Conservation (phyloP, 2,113 vertebrate genomes). For the Sapajus apella region DNA sequence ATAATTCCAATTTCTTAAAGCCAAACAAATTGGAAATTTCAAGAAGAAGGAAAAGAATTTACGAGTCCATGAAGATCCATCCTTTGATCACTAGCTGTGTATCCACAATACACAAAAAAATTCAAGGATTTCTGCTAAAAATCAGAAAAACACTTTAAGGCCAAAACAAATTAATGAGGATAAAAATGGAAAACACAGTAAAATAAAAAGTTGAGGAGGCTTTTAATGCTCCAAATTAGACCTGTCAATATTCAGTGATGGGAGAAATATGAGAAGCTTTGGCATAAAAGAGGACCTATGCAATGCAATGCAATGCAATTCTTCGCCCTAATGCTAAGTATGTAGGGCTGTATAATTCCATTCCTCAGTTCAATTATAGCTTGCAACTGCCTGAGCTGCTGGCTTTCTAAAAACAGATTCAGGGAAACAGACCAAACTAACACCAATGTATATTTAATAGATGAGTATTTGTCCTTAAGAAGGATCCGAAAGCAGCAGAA, state of each 20-base stretch:
- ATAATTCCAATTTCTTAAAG: constrained; percentile 74
- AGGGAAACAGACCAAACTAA: constrained; percentile 51
- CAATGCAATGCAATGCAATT: background rate
- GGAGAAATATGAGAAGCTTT: background rate
- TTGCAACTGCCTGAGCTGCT: background rate
- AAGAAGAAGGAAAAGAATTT: constrained; percentile 79
- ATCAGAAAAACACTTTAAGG: constrained; percentile 44
- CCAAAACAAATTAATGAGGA: constrained; percentile 43
- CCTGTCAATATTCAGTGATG: background rate
- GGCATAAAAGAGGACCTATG: too few species aligned
- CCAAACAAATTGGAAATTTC: constrained; percentile 78
- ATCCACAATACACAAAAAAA: background rate
- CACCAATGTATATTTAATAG: constrained; percentile 34
- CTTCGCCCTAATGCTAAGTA: background rate
- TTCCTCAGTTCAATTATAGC: background rate
- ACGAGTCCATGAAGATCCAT: constrained; percentile 76
- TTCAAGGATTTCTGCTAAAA: constrained; percentile 32
- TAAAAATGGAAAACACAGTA: constrained; percentile 69
- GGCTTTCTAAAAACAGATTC: constrained; percentile 34
- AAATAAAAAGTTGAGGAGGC: constrained; percentile 11
- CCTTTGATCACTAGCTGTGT: constrained; percentile 66
- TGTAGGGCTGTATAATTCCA: background rate
- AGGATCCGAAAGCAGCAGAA: constrained; percentile 28
- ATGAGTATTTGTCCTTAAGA: background rate
- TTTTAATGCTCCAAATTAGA: constrained; percentile 9